Percentiles rank a stretch among this genome's conserved stretches.
Evolutionary conservation across 2,888 invertebrate species (phyloP).

Genomic region (Eucriotettix oculatus): DNA sequence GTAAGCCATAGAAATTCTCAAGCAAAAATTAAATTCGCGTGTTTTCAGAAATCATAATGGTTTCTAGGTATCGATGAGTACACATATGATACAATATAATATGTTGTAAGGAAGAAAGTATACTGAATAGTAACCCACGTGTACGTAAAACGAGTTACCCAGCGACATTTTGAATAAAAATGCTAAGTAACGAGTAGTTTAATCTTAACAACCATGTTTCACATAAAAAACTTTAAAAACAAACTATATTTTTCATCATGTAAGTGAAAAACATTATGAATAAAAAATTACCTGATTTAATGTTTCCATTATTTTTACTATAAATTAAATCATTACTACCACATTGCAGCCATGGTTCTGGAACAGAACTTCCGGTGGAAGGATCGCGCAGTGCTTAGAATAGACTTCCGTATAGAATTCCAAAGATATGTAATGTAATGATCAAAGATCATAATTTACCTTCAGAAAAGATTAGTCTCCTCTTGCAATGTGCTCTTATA

Average conservation of each 20-base stretch:
- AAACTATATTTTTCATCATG: not conserved
- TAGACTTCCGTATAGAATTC: no score
- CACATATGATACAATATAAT: no score
- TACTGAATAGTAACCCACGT: constrained; percentile 1
- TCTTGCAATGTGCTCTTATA: no score
- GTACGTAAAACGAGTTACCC: constrained; percentile 2
- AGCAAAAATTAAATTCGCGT: no score
- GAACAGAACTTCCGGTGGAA: not conserved
- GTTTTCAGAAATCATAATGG: no score
- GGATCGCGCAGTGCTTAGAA: not conserved
- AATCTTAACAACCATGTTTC: not conserved
- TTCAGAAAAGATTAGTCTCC: no score
- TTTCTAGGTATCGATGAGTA: no score
- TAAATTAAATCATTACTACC: constrained; percentile 14
- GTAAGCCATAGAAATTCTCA: no score
- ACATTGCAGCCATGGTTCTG: not conserved
- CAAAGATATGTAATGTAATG: no score
- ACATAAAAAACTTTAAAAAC: not conserved
- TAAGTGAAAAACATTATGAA: not conserved
- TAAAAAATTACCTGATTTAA: constrained; percentile 12
- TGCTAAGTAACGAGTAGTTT: not conserved
- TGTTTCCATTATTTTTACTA: constrained; percentile 12
- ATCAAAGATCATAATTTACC: no score
- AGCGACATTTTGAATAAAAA: constrained; percentile 6
- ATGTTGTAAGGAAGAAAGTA: no score